phyloP scores from a whole-genome alignment of 2,797 vertebrate species.

The Tauraco hartlaubi region DNA sequence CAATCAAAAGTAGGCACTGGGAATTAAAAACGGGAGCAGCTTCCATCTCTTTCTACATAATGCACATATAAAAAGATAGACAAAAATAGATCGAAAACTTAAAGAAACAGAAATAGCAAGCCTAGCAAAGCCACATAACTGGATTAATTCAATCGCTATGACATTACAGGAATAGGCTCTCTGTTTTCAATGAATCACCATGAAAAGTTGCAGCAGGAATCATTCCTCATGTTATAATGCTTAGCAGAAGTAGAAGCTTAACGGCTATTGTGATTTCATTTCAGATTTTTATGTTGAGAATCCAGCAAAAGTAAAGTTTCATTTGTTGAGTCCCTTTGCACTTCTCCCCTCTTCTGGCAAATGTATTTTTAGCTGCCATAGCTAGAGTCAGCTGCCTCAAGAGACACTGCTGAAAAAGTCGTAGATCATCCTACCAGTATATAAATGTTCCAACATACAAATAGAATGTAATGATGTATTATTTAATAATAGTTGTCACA shows the following conservation, averaged over 20 bases:
- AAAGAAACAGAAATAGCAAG: constrained; percentile 49
- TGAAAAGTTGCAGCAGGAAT: not conserved
- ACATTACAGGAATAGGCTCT: constrained; percentile 21
- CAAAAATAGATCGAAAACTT: constrained; percentile 42
- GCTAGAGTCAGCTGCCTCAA: not conserved
- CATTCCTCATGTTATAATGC: not conserved
- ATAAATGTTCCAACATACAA: constrained; percentile 4
- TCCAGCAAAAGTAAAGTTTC: not conserved
- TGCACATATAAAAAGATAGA: not conserved
- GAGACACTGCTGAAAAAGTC: not conserved
- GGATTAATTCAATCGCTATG: constrained; percentile 9
- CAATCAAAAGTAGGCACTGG: not conserved
- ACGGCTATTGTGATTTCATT: not conserved
- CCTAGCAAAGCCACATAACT: constrained; percentile 41
- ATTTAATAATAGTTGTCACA: constrained; percentile 17
- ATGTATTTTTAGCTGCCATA: not conserved
- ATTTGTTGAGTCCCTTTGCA: not conserved
- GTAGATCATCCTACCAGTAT: not conserved
- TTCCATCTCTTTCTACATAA: constrained; percentile 14
- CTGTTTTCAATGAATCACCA: constrained; percentile 32
- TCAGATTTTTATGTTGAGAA: not conserved
- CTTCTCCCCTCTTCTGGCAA: not conserved
- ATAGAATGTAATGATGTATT: not conserved
- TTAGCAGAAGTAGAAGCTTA: constrained; percentile 3
- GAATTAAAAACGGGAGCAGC: constrained; percentile 10